A percentile compares a stretch with the other conserved stretches of the same genome.
Conservation (phyloP, 2,113 vertebrate species). For the Crotalus horridus region DNA sequence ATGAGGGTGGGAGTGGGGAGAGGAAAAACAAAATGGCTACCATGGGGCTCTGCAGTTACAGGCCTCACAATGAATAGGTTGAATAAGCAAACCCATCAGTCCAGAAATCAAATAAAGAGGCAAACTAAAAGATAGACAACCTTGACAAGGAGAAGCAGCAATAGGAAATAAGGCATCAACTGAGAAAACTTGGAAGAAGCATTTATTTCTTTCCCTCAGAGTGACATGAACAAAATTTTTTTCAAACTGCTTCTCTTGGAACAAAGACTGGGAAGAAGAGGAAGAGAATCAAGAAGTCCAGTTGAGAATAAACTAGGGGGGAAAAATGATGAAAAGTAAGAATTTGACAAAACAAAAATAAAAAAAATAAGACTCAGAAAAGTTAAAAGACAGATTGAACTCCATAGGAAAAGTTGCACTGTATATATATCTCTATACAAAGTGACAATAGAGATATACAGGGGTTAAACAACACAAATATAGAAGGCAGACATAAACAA, state of each 20-base stretch:
- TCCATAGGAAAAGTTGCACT: too few relatives aligned
- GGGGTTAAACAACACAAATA: not conserved
- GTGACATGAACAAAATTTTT: not conserved
- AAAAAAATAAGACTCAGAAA: not conserved
- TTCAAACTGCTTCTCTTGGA: not conserved
- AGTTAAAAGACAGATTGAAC: not conserved
- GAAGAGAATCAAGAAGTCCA: not conserved
- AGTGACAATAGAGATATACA: not conserved
- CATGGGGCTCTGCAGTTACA: too few relatives aligned
- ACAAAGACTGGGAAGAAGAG: not conserved
- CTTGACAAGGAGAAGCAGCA: not conserved
- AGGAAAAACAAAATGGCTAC: not conserved
- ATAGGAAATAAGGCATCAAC: not conserved
- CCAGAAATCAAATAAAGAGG: not conserved
- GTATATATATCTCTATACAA: not conserved
- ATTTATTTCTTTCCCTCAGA: not conserved
- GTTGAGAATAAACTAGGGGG: not conserved
- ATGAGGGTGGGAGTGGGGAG: too few relatives aligned
- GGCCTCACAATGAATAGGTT: not conserved
- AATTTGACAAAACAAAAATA: not conserved
- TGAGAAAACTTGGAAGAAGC: not conserved
- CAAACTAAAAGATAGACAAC: not conserved
- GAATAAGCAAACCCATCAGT: not conserved
- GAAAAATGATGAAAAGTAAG: not conserved
- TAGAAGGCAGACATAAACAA: not conserved